Evolutionary conservation across 1,140 invertebrate genomes (phyloP).

Genomic region (Drosophila albomicans): DNA sequence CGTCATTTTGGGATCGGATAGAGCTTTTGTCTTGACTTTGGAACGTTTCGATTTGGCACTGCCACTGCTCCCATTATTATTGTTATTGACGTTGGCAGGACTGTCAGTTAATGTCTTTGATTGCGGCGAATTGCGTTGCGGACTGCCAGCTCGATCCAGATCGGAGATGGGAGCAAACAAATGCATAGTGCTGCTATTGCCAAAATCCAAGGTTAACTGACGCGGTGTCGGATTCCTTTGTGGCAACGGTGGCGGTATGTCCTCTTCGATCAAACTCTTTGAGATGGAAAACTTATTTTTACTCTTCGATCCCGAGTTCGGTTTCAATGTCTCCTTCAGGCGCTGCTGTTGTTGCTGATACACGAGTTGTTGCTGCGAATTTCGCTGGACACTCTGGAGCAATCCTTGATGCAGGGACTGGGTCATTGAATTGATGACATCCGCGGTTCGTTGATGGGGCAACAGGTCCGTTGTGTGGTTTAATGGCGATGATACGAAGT

Average conservation of each 20-base stretch:
- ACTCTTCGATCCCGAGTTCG: constrained; percentile 47
- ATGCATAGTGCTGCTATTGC: constrained; percentile 53
- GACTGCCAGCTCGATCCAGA: constrained; percentile 71
- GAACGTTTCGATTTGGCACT: constrained; percentile 71
- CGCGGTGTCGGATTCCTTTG: constrained; percentile 82
- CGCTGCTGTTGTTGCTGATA: constrained; percentile 65
- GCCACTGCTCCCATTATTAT: constrained; percentile 38
- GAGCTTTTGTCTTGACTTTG: constrained; percentile 81
- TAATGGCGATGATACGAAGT: constrained; percentile 65
- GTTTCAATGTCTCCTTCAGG: constrained; percentile 59
- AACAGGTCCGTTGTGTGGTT: constrained; percentile 74
- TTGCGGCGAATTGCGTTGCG: constrained; percentile 61
- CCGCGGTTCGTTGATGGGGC: constrained; percentile 50
- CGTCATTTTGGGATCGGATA: constrained; percentile 85
- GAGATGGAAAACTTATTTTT: constrained; percentile 69
- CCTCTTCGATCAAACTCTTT: constrained; percentile 84
- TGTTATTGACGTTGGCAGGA: constrained; percentile 25
- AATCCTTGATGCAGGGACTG: constrained; percentile 73
- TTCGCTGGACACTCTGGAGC: constrained; percentile 46
- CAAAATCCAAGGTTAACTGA: constrained; percentile 59
- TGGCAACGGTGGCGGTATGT: constrained; percentile 86
- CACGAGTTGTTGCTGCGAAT: constrained; percentile 52
- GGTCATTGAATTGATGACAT: constrained; percentile 64
- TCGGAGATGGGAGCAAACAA: constrained; percentile 76
- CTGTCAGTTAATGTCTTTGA: constrained; percentile 9